Evolutionary conservation across 2,888 invertebrate species (phyloP).

Genomic region (Tachystola acroxantha): DNA sequence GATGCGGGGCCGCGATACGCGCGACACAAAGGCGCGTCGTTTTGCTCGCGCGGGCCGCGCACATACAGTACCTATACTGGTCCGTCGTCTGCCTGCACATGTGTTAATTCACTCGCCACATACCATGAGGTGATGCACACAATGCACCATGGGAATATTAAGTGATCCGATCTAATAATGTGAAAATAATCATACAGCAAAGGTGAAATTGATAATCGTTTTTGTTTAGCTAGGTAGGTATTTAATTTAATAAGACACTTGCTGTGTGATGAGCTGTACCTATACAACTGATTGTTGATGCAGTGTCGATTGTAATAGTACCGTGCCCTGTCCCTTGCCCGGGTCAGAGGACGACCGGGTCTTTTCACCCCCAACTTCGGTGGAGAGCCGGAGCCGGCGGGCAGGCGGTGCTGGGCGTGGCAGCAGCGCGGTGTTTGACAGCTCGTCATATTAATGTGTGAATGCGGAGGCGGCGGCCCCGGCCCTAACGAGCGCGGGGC

Average conservation of each 20-base stretch:
- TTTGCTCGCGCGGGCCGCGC: constrained; percentile 5
- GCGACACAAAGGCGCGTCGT: constrained; percentile 12
- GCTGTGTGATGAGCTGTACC: no score
- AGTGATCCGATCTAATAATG: no score
- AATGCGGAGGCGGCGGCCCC: not conserved
- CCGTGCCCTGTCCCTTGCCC: no score
- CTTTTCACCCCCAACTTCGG: not conserved
- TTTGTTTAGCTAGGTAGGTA: no score
- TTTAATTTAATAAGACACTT: no score
- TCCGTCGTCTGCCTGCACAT: constrained; percentile 17
- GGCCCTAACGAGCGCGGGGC: not conserved
- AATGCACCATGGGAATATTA: no score
- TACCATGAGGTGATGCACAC: no score
- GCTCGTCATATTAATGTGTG: not conserved
- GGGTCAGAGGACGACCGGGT: no score
- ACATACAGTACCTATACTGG: not conserved
- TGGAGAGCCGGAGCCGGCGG: not conserved
- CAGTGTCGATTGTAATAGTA: no score
- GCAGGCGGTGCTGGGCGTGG: not conserved
- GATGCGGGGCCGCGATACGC: constrained; percentile 22
- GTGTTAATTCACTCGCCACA: constrained; percentile 36
- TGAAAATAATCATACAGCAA: no score
- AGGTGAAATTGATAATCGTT: no score
- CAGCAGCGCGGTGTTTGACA: not conserved
- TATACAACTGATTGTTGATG: no score